These are phyloP conservation scores for Astropecten irregularis DNA, from an alignment of 53 echinoderm and acorn worm species.

Conservation along the genomic window DNA sequence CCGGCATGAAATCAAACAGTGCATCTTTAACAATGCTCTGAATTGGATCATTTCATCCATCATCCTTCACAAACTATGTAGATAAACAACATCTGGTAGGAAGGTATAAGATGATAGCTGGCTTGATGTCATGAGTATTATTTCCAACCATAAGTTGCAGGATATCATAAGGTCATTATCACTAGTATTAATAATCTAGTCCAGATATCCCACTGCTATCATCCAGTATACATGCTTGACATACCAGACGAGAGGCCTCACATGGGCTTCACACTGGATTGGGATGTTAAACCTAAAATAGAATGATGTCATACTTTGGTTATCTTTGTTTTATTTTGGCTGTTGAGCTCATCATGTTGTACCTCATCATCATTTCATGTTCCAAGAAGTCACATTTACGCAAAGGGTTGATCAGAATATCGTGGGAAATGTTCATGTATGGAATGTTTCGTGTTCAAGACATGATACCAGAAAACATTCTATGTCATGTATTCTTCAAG, in stretches of 20 bases:
- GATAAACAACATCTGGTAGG: not conserved
- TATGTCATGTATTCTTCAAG: no score
- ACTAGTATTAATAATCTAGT: not conserved
- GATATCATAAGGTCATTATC: not conserved
- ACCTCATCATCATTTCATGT: no score
- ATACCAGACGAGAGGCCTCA: slow-evolving; percentile 35
- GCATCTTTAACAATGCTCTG: no score
- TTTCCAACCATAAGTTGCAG: not conserved
- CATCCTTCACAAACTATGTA: no score
- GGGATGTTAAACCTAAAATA: not conserved
- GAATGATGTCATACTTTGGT: slow-evolving; percentile 28
- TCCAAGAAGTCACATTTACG: no score
- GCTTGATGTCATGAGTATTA: not conserved
- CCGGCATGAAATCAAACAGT: no score
- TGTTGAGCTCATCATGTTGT: not conserved
- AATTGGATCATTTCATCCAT: no score
- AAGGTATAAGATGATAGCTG: not conserved
- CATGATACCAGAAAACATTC: no score
- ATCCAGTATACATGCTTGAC: slow-evolving; percentile 17
- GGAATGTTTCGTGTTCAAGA: no score
- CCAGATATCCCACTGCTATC: no score
- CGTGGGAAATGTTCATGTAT: no score
- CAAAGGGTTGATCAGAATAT: no score
- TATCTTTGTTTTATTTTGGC: not conserved
- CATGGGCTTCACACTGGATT: not conserved